Base-by-base conservation (phyloP, 2,113 vertebrate genomes). In the Archilochus colubris region DNA sequence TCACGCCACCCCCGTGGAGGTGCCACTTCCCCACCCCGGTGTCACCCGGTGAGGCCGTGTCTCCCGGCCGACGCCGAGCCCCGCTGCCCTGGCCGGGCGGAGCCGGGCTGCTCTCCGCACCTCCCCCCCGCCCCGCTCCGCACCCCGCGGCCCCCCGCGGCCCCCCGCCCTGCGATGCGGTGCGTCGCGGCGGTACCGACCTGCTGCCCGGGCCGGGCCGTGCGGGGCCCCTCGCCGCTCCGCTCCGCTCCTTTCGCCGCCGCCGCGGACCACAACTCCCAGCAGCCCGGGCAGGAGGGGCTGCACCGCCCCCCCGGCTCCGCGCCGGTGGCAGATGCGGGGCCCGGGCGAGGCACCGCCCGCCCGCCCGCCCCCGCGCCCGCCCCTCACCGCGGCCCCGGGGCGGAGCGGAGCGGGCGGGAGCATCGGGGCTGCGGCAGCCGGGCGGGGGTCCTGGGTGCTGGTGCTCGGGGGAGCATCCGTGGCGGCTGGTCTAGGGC, bases 191-290 rank as follows among this genome's bases (percentile, higher is more conserved):
- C 28, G 72, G 62, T 43, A 86, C 83, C 83, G 36, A 77, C 83
- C 73, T 77, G 80, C 66, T 48, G 55, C 30, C 63, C 46, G 46
- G 19, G 30, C 48, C 31, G 50, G 33, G 43, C 57, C 55, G 36
- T 21, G 20, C 48, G 54, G 36, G 51, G 38, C 38, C 38, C 38
- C 62, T 24, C 72, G 33, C 63, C 59, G 15, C 17, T 40, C 62
- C 59, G 12, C 17, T 40, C 62, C 53, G 69, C 16, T 31, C 59
- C 12, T 19, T 12, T 24, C 36, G 25, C 55, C 58, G 17, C 44
- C 72, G 22, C 57, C 72, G 43, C 83, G 84, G 66, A 92, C 91
- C 91, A 83, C 91, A 88, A 88, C 73, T 92, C 85, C 91, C 91
- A 72, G 91, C 84, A 83, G 79, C 85, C 90, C 83, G 85, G 68